Evolutionary conservation across 1,140 invertebrate genomes (phyloP), one percentile per base, ranked within the genome.

Genomic region (Drosophila repletoides): DNA sequence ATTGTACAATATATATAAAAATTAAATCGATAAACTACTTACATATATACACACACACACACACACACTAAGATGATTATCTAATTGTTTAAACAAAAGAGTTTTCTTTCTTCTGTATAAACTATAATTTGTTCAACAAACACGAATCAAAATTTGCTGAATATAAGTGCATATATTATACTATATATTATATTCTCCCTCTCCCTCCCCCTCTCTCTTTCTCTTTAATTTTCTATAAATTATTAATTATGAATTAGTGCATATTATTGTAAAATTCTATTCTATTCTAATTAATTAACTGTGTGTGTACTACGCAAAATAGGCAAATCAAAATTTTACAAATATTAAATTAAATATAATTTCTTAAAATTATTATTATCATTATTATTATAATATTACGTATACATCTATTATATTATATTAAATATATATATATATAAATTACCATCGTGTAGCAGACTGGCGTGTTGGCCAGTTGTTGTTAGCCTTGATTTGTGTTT

Each of bases 401-500:
- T 58, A 67, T 51, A 72, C 21, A 61, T 48, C 53, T 51, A 45
- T 28, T 59, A 46, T 52, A 63, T 31, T 59, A 48, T 22, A 26
- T 52, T 22, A 31, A 17, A 41, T 12, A 22, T 64, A 34, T 59
- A 67, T 22, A 29, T 45, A 68, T 74, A 51, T 71, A 55, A 64
- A 64, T 73, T 70, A 76, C 53, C 33, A 36, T 34, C 38, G 45
- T 55, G 17, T 52, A 68, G 49, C 59, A 66, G 53, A 59, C 40
- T 33, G 56, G 72, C 67, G 56, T 48, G 63, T 59, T 59, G 63
- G n/a, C 48, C 59, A 69, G n/a, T 41, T 75, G 79, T 83, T 79
- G 79, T 86, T 86, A 84, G 66, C 75, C 66, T 86, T 73, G 80
- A 83, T 84, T 86, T 79, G 77, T 84, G 80, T 76, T 84, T 86